Conservation (phyloP, 2,888 invertebrate species). For the Neuroscelio doddi region DNA sequence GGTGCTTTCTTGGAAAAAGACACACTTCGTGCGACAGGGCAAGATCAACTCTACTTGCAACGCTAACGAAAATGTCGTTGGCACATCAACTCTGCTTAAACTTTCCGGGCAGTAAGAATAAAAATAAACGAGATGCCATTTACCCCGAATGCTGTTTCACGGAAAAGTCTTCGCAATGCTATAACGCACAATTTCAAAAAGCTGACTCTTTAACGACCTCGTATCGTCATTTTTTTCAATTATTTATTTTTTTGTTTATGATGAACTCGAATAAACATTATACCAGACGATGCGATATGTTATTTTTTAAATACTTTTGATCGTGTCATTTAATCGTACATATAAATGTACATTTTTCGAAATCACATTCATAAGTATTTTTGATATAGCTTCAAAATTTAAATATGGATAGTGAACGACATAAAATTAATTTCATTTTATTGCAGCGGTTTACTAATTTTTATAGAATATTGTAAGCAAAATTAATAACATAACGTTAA, state of each 20-base stretch:
- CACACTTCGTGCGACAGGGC: conserved; percentile 6
- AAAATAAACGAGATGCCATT: conserved; percentile 34
- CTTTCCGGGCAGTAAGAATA: conserved; percentile 30
- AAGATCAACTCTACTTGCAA: conserved; percentile 43
- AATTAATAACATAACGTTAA: no score
- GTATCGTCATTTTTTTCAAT: conserved; percentile 13
- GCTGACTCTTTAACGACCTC: conserved; percentile 13
- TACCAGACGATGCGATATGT: no score
- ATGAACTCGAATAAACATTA: neutral
- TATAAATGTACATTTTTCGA: no score
- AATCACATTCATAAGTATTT: no score
- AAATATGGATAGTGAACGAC: no score
- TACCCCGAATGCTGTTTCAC: conserved; percentile 27
- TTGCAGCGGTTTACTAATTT: no score
- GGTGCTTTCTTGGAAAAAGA: no score
- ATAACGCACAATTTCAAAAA: conserved; percentile 28
- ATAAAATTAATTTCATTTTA: no score
- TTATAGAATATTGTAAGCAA: no score
- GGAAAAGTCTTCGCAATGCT: conserved; percentile 10
- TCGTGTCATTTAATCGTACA: no score
- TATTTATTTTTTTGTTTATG: conserved; percentile 5
- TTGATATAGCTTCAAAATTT: no score
- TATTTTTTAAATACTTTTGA: no score
- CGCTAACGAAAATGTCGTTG: conserved; percentile 54
- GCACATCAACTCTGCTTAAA: conserved; percentile 38